Evolutionary conservation across 2,797 vertebrate genomes (phyloP).

Genomic region (Hyperoplus lanceolatus): DNA sequence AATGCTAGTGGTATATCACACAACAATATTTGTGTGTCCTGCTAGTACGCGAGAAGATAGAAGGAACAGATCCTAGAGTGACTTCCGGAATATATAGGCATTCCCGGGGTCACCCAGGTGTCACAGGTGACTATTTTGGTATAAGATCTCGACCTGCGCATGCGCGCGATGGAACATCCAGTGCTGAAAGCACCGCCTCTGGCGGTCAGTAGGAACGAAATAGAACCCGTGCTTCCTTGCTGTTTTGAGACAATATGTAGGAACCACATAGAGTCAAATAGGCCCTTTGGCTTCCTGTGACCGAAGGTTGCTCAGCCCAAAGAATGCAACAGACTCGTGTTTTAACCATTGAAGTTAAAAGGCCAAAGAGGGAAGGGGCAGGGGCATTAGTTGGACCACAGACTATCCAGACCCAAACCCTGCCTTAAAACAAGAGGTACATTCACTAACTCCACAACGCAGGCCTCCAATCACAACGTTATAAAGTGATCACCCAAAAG

Average conservation of each 20-base stretch:
- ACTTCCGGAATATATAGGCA: too few species aligned
- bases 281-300: slow-evolving; percentile 40
- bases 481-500: slow-evolving; percentile 52
- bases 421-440: slow-evolving; percentile 49
- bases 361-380: slow-evolving; percentile 18
- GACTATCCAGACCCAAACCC: slow-evolving; percentile 35
- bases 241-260: slow-evolving; percentile 45
- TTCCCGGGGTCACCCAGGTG: too few species aligned
- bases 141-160: too few species aligned
- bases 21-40: too few species aligned
- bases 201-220: too few species aligned
- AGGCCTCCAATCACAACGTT: slow-evolving; percentile 37
- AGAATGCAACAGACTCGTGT: slow-evolving; percentile 52
- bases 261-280: slow-evolving; percentile 44
- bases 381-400: slow-evolving; percentile 26
- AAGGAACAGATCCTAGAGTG: too few species aligned
- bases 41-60: too few species aligned
- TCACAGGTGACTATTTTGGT: too few species aligned
- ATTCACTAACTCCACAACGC: slow-evolving; percentile 42
- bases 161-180: too few species aligned
- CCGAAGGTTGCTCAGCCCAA: slow-evolving; percentile 21
- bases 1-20: too few species aligned
- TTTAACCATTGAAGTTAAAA: slow-evolving; percentile 46
- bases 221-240: slow-evolving; percentile 39
- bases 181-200: too few species aligned